A percentile compares a stretch with the other conserved stretches of the same genome.
These are phyloP conservation scores for Lordiphosa stackelbergi DNA, from an alignment of 1,140 invertebrate genomes.

Conservation along the genomic window DNA sequence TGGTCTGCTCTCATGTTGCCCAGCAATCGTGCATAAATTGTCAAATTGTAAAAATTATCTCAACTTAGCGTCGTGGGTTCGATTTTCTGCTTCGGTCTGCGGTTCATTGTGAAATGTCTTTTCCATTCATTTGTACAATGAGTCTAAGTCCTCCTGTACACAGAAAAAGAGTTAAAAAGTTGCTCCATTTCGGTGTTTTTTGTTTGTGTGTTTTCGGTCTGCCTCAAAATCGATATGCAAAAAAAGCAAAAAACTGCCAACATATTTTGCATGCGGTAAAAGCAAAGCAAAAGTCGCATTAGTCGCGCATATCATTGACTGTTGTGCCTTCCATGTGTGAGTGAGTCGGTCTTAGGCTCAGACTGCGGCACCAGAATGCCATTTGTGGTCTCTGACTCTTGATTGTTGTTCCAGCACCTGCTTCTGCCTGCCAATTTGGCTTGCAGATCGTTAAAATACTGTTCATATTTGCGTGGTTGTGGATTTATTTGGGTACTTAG, in stretches of 20 bases:
- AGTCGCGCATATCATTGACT: conserved; percentile 60
- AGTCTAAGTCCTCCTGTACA: conserved; percentile 25
- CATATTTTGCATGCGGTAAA: conserved; percentile 63
- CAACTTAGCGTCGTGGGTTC: conserved; percentile 57
- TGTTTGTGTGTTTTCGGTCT: conserved; percentile 3
- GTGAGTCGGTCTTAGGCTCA: conserved; percentile 25
- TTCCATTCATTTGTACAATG: conserved; percentile 60
- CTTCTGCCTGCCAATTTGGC: conserved; percentile 21
- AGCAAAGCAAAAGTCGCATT: conserved; percentile 53
- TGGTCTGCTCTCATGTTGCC: conserved; percentile 24
- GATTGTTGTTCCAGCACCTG: conserved; percentile 58
- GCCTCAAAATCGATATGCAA: conserved; percentile 61
- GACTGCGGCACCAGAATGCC: conserved; percentile 29
- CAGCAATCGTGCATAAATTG: conserved; percentile 71
- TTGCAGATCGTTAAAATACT: conserved; percentile 42
- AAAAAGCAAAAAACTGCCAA: conserved; percentile 36
- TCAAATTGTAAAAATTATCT: conserved; percentile 75
- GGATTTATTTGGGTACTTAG: neutral
- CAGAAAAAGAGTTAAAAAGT: conserved; percentile 47
- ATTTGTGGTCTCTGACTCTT: conserved; percentile 31
- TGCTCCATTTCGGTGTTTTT: conserved; percentile 62
- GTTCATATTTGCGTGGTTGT: conserved; percentile 9
- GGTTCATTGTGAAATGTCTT: conserved; percentile 64
- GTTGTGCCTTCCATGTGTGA: conserved; percentile 10
- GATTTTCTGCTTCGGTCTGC: conserved; percentile 15